Base-by-base conservation (phyloP, 2,888 invertebrate species). In the Agrotis ipsilon region DNA sequence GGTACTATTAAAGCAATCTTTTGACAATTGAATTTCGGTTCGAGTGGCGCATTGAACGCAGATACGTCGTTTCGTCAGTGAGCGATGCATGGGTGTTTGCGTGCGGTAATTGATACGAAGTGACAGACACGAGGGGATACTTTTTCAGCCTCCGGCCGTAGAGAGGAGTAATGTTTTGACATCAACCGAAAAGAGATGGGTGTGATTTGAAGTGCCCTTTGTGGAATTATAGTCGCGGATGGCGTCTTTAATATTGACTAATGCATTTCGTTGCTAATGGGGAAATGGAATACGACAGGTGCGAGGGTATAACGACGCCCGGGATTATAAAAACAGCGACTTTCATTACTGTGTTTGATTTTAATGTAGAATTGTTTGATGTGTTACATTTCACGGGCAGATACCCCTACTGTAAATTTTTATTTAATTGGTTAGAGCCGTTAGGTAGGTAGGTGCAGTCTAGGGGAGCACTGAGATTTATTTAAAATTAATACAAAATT, bases 181-280 rank as follows among this genome's bases (percentile, higher is more conserved):
- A 95, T 96, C 90, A 90, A 93, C 91, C 93, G 92, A 94, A 93
- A 93, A 92, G 94, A 93, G 94, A 94, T 94, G 96, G 96, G 96
- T 96, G 96, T 96, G 96, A 96, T 96, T 95, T 95, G 94, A 93
- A 96, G 96, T 93, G 96, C 95, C 95, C 96, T 96, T 96, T 96
- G 96, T 96, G 96, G 96, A 95, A 96, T 96, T 96, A 96, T 93
- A 94, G 89, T 94, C 95, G 92, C 94, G 94, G 89, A 92, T 88
- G 93, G 93, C 93, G 93, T 94, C 94, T 94, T 96, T 96, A 96
- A 95, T 96, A 96, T 94, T 93, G 93, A 94, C 96, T 96, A 96
- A 96, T 96, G 96, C 94, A 95, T 95, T 94, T 95, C 93, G 87
- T 89, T 87, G 92, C 92, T 95, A 94, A 95, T 95, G 94, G 95